Evolutionary conservation across 2,888 invertebrate species (phyloP).

Genomic region (Athrips mouffetella): DNA sequence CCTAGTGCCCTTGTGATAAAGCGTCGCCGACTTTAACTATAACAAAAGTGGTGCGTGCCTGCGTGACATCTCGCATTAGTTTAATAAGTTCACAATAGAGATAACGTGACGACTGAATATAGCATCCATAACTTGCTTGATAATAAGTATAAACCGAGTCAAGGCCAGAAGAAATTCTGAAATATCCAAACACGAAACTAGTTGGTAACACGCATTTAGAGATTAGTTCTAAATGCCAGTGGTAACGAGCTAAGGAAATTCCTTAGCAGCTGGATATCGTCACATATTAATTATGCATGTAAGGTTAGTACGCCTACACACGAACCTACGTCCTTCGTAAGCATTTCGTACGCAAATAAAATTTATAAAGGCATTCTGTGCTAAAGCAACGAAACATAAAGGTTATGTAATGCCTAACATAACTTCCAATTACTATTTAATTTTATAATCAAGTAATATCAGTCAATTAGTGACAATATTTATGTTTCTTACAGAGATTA

Average conservation of each 20-base stretch:
- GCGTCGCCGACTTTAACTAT: not conserved
- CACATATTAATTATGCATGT: not conserved
- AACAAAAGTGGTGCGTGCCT: slow-evolving; percentile 40
- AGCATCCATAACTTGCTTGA: slow-evolving; percentile 15
- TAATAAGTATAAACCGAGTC: slow-evolving; percentile 5
- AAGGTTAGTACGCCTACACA: not conserved
- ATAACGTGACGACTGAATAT: slow-evolving; percentile 49
- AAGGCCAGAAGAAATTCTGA: slow-evolving; percentile 3
- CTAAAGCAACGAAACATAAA: too few relatives aligned
- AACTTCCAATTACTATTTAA: too few relatives aligned
- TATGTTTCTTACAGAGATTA: too few relatives aligned
- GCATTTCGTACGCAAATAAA: too few relatives aligned
- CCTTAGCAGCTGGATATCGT: not conserved
- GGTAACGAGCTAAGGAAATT: not conserved
- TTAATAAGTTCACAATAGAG: slow-evolving; percentile 38
- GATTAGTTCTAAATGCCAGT: not conserved
- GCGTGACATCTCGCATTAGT: slow-evolving; percentile 39
- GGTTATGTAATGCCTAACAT: too few relatives aligned
- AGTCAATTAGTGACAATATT: too few relatives aligned
- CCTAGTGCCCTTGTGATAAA: not conserved
- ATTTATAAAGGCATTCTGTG: too few relatives aligned
- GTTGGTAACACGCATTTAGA: not conserved
- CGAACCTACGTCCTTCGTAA: not conserved
- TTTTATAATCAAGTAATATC: too few relatives aligned
- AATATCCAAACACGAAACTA: slow-evolving; percentile 7